These are phyloP conservation scores for Idaea dimidiata DNA, from an alignment of 2,888 invertebrate species.

Conservation along the genomic window DNA sequence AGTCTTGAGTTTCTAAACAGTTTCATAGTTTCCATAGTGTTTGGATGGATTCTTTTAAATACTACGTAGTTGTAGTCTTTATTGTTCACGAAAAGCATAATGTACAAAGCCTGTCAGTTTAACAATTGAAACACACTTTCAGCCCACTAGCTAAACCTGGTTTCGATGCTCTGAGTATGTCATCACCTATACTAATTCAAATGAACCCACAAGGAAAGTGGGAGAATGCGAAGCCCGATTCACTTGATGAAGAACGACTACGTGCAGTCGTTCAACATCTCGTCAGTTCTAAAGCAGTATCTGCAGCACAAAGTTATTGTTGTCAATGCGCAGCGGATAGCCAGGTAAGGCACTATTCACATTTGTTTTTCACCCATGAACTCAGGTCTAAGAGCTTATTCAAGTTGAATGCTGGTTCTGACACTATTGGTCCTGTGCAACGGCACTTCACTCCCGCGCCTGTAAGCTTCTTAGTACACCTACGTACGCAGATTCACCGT, in stretches of 20 bases:
- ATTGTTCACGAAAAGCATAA: too few species aligned
- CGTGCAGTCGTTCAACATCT: conserved; percentile 58
- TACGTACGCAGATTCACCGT: too few species aligned
- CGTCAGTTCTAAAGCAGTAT: conserved; percentile 51
- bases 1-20: conserved; percentile 21
- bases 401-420: too few species aligned
- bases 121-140: neutral
- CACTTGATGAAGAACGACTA: conserved; percentile 56
- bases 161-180: conserved; percentile 26
- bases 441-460: too few species aligned
- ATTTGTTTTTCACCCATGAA: neutral
- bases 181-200: conserved; percentile 48
- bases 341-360: conserved; percentile 35
- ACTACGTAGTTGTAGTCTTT: too few species aligned
- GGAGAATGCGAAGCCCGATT: conserved; percentile 52
- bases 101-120: neutral
- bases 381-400: too few species aligned
- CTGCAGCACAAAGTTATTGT: conserved; percentile 66
- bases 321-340: conserved; percentile 56
- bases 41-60: too few species aligned
- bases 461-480: too few species aligned
- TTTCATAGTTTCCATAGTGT: neutral
- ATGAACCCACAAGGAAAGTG: conserved; percentile 67
- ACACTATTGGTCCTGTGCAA: too few species aligned
- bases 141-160: conserved; percentile 25